Conservation (phyloP, 2,888 invertebrate species). For the Eupithecia centaureata region DNA sequence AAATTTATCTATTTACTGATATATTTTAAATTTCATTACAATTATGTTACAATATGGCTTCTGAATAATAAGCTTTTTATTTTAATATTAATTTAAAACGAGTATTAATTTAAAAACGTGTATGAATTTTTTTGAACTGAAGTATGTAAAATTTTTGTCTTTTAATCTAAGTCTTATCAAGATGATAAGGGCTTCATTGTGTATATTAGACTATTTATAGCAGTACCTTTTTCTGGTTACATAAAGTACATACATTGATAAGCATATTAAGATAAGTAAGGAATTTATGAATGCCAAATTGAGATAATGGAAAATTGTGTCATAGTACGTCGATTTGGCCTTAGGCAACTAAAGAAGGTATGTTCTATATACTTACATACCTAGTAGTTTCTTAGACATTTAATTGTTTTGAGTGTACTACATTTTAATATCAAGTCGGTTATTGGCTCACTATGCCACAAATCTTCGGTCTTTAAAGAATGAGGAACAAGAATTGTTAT, state of each 20-base stretch:
- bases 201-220: not conserved
- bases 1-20: too few species aligned
- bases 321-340: not conserved
- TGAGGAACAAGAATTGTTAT: not conserved
- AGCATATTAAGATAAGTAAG: not conserved
- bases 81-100: too few species aligned
- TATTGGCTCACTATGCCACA: not conserved
- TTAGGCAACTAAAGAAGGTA: not conserved
- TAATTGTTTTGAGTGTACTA: too few species aligned
- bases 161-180: not conserved
- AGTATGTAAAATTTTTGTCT: too few species aligned
- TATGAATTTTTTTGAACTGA: too few species aligned
- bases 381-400: too few species aligned
- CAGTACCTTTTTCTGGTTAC: not conserved
- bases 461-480: not conserved
- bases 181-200: not conserved
- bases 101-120: too few species aligned
- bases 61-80: too few species aligned
- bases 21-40: too few species aligned
- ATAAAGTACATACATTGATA: not conserved
- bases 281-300: constrained; percentile 1
- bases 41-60: too few species aligned
- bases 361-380: not conserved
- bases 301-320: not conserved
- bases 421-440: not conserved